phyloP scores from a whole-genome alignment of 2,888 invertebrate species.

The Acronicta aceris region DNA sequence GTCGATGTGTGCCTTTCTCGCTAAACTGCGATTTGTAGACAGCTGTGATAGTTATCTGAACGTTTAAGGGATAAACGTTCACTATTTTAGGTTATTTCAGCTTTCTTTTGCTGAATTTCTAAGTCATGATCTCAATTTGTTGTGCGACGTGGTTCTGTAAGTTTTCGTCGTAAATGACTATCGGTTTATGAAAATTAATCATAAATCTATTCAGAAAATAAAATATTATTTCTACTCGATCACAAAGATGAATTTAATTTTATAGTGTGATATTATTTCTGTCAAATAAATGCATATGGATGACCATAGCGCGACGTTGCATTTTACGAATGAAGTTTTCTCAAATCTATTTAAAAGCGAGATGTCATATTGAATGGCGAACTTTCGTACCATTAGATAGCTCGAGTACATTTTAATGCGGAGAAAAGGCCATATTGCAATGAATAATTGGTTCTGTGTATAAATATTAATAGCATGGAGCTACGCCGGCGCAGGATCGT shows the following conservation, averaged over 20 bases:
- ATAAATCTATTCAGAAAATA: background rate
- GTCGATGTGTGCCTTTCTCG: slow-evolving; percentile 67
- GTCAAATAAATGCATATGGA: slow-evolving; percentile 16
- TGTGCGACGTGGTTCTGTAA: slow-evolving; percentile 7
- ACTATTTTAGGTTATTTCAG: slow-evolving; percentile 55
- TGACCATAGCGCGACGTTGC: background rate
- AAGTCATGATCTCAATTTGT: slow-evolving; percentile 26
- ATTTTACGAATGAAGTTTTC: slow-evolving; percentile 19
- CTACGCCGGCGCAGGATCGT: slow-evolving; percentile 47
- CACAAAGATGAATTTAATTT: background rate
- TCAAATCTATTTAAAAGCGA: slow-evolving; percentile 11
- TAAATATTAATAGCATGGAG: slow-evolving; percentile 50
- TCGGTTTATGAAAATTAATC: background rate
- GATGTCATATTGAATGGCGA: slow-evolving; percentile 27
- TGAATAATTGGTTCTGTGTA: slow-evolving; percentile 54
- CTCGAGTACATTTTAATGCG: slow-evolving; percentile 32
- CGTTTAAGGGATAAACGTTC: slow-evolving; percentile 69
- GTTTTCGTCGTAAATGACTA: background rate
- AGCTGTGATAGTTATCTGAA: slow-evolving; percentile 67
- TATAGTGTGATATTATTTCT: background rate
- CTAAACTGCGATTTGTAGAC: slow-evolving; percentile 66
- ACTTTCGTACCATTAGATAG: slow-evolving; percentile 28
- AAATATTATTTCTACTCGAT: background rate
- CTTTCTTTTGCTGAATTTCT: slow-evolving; percentile 48
- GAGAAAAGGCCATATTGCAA: slow-evolving; percentile 48